Evolutionary conservation across 2,113 vertebrate genomes (phyloP).

Genomic region (Hypocryptadius cinnamomeus): DNA sequence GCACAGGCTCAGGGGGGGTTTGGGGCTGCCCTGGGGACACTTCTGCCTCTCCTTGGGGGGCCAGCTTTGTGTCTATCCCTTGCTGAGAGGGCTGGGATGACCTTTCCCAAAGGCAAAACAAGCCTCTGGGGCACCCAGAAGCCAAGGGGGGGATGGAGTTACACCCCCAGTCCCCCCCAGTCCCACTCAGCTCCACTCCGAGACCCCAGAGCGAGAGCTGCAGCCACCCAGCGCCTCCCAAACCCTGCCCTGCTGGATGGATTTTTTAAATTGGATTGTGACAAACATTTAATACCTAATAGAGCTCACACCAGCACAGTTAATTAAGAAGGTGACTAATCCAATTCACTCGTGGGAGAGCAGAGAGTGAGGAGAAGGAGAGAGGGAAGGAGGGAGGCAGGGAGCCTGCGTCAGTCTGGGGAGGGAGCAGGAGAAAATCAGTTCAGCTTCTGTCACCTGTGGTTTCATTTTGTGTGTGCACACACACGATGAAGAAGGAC

Average conservation of each 20-base stretch:
- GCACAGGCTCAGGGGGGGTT: fast-evolving
- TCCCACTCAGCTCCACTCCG: neutral
- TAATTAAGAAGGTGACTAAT: conserved; percentile 84
- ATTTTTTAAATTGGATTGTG: conserved; percentile 79
- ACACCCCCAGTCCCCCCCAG: fast-evolving
- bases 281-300: conserved; percentile 81
- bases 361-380: neutral
- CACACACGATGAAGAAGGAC: neutral
- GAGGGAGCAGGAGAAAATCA: neutral
- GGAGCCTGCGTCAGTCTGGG: neutral
- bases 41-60: neutral
- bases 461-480: neutral
- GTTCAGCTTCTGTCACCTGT: neutral
- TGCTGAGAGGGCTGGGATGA: neutral
- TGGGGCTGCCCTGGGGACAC: fast-evolving
- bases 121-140: neutral
- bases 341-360: conserved; percentile 62
- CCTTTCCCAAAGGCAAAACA: neutral
- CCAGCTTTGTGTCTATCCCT: neutral
- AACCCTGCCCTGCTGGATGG: conserved; percentile 58
- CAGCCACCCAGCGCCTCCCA: neutral
- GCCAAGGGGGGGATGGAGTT: neutral
- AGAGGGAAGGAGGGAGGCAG: neutral
- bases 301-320: conserved; percentile 75
- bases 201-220: neutral